Conservation (phyloP, 2,113 vertebrate species). For the Raja brachyura region DNA sequence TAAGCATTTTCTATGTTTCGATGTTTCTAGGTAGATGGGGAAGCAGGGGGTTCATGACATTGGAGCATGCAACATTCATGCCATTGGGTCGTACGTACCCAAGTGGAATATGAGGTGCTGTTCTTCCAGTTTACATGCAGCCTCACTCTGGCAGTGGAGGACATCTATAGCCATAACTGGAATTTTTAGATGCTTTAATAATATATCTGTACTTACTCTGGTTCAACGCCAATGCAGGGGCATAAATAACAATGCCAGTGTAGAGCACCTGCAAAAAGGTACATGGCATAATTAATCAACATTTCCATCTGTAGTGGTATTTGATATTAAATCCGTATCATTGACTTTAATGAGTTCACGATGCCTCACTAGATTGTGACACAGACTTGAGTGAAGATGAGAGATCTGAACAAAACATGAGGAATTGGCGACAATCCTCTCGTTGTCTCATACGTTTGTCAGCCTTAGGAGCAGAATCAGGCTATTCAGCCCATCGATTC, state of each 20-base stretch:
- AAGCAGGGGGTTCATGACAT: no score
- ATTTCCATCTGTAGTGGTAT: neutral
- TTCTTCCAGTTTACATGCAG: no score
- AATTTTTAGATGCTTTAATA: neutral
- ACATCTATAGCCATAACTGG: neutral
- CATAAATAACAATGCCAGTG: slow-evolving; percentile 69
- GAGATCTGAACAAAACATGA: neutral
- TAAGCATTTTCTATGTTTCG: no score
- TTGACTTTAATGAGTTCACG: neutral
- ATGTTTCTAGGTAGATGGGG: no score
- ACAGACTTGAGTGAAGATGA: neutral
- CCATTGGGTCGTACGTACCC: no score
- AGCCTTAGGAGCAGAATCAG: no score
- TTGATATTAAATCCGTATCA: neutral
- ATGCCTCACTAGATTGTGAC: neutral
- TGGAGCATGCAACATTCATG: no score
- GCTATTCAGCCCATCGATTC: no score
- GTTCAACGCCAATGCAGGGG: slow-evolving; percentile 68
- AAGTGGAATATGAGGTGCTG: no score
- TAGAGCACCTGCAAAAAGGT: slow-evolving; percentile 55
- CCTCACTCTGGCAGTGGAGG: no score
- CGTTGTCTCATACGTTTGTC: no score
- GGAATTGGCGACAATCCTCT: neutral
- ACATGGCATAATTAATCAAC: slow-evolving; percentile 47
- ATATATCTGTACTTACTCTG: slow-evolving; percentile 57